These are phyloP conservation scores for Lanistes nyassanus DNA, from an alignment of 1,140 invertebrate genomes.

Conservation along the genomic window DNA sequence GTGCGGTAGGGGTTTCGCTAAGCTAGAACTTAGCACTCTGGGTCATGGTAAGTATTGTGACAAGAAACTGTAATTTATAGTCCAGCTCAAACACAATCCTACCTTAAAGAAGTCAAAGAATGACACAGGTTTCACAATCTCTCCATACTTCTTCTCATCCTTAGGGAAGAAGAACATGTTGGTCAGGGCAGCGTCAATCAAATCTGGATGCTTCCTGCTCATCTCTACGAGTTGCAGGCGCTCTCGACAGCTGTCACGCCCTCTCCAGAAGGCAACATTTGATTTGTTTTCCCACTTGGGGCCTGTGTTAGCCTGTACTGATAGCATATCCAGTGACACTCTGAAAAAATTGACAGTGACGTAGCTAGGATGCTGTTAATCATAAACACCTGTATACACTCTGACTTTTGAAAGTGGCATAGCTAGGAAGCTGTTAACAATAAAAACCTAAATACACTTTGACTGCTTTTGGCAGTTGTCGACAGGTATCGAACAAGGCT, in stretches of 20 bases:
- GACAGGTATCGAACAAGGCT: too few relatives aligned
- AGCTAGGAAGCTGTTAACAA: too few relatives aligned
- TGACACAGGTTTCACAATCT: slow-evolving; percentile 83
- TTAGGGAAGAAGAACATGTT: slow-evolving; percentile 97
- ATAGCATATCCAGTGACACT: slow-evolving; percentile 88
- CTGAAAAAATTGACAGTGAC: slow-evolving; percentile 71
- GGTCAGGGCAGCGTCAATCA: slow-evolving; percentile 92
- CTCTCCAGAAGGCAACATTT: slow-evolving; percentile 88
- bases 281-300: slow-evolving; percentile 80
- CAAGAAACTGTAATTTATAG: too few relatives aligned
- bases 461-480: too few relatives aligned
- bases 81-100: slow-evolving; percentile 58
- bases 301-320: slow-evolving; percentile 83
- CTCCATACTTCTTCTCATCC: slow-evolving; percentile 82
- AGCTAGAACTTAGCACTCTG: too few relatives aligned
- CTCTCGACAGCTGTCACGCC: slow-evolving; percentile 83
- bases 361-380: too few relatives aligned
- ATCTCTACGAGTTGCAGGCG: slow-evolving; percentile 86
- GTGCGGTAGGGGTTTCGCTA: too few relatives aligned
- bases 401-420: too few relatives aligned
- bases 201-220: slow-evolving; percentile 77
- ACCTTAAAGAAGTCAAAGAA: slow-evolving; percentile 98
- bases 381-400: too few relatives aligned
- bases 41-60: too few relatives aligned
- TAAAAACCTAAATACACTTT: too few relatives aligned